phyloP scores from a whole-genome alignment of 1,140 invertebrate genomes.

The Macrobrachium nipponense region DNA sequence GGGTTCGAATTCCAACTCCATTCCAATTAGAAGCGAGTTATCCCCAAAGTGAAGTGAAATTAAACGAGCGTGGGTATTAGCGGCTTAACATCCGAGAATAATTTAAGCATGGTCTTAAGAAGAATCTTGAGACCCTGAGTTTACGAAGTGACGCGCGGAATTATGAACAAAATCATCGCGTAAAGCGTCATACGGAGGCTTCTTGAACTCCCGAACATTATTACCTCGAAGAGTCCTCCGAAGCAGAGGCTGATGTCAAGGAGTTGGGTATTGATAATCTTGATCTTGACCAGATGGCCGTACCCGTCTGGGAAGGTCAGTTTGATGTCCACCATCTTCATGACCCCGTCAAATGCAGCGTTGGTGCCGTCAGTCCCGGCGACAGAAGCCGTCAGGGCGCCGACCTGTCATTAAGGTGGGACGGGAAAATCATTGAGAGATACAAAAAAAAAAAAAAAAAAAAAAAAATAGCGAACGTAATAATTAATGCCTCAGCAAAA shows the following conservation, averaged over 20 bases:
- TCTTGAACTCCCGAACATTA: background rate
- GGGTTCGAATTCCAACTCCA: too few species aligned
- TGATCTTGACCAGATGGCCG: slow-evolving; percentile 1
- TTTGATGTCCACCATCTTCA: slow-evolving; percentile 40
- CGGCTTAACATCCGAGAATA: too few species aligned
- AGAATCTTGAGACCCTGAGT: too few species aligned
- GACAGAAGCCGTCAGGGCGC: background rate
- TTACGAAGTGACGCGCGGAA: background rate
- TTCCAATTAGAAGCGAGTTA: too few species aligned
- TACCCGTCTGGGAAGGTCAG: slow-evolving; percentile 14
- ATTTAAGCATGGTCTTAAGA: too few species aligned
- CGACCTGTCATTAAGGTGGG: background rate
- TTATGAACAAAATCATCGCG: background rate
- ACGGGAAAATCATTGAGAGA: background rate
- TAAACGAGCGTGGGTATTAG: too few species aligned
- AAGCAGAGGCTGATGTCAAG: slow-evolving; percentile 30
- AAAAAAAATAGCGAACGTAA: background rate
- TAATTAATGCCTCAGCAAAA: too few species aligned
- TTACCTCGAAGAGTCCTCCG: slow-evolving; percentile 21
- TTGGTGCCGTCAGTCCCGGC: slow-evolving; percentile 1
- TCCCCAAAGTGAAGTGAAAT: too few species aligned
- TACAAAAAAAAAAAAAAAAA: background rate
- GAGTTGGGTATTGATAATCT: slow-evolving; percentile 6
- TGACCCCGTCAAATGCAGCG: slow-evolving; percentile 31
- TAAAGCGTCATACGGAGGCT: too few species aligned